Evolutionary conservation across 2,888 invertebrate species (phyloP), one percentile per base, ranked within the genome.

Genomic region (Hartigia nigra): DNA sequence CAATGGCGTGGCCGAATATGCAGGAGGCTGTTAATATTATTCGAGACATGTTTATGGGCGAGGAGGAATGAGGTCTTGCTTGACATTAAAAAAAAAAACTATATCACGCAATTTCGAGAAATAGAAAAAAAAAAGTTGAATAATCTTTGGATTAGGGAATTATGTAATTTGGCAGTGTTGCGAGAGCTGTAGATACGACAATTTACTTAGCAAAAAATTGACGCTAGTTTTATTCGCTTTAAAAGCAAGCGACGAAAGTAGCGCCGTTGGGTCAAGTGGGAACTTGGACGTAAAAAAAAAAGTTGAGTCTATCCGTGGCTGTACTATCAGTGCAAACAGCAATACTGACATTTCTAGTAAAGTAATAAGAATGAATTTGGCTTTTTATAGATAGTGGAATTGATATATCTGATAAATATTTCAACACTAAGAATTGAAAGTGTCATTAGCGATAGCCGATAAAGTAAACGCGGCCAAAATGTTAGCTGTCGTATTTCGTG

Each of bases 1-100:
- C 96, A 0, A 93, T 96, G 92, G 94, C 94, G 23, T 96, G 95
- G 94, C 96, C 97, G 0, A 95, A 95, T 83, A 92, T 96, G 83
- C 94, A 94, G 87, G 93, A 94, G 82, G 92, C 93, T 14, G 92
- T 93, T 79, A 92, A 92, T 76, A 93, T 91, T 32, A 83, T 92
- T 31, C 92, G 91, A 81, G 92, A 93, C 31, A 90, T 91, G 72
- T 85, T 92, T 75, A 85, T 85, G 76, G 90, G 87, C 34, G 89
- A 88, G 72, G 86, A 87, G 32, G 78, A 82, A 12, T 74, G 79
- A 32, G 32, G 4, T 31, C 0, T 0, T 9, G 55, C n/a, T n/a
- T n/a, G 55, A 14, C 1, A 34, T 9, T 55, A n/a, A n/a, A n/a
- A n/a, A n/a, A n/a, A n/a, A n/a, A n/a, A n/a, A n/a, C n/a, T n/a